Conservation (phyloP, 2,888 invertebrate species). For the Xiphydria camelus region DNA sequence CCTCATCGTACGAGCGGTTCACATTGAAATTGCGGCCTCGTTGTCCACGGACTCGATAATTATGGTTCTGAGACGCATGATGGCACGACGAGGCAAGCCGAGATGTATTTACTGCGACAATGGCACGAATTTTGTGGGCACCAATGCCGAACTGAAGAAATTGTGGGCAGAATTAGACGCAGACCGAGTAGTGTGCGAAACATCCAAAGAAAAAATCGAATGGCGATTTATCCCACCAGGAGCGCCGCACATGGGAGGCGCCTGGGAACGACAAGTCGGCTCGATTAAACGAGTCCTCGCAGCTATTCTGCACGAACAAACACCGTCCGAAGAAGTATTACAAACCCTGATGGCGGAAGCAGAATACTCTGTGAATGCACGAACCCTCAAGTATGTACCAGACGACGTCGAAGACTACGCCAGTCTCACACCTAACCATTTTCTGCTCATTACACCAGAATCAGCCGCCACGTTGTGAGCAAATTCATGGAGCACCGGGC, state of each 20-base stretch:
- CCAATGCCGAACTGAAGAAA: constrained; percentile 16
- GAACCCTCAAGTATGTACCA: constrained; percentile 34
- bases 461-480: too few relatives aligned
- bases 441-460: too few relatives aligned
- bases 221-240: constrained; percentile 31
- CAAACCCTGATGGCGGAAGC: constrained; percentile 20
- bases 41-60: constrained; percentile 15
- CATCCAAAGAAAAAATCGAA: constrained; percentile 7
- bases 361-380: constrained; percentile 28
- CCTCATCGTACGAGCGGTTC: constrained; percentile 24
- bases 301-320: constrained; percentile 16
- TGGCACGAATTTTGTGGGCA: constrained; percentile 22
- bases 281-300: constrained; percentile 21
- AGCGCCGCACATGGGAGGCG: constrained; percentile 26
- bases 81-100: constrained; percentile 19
- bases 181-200: neutral
- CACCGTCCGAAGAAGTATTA: constrained; percentile 27
- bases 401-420: constrained; percentile 31
- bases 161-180: constrained; percentile 4
- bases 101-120: constrained; percentile 16
- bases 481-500: too few relatives aligned
- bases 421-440: constrained; percentile 41
- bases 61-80: constrained; percentile 18
- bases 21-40: constrained; percentile 19
- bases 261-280: constrained; percentile 31